Conservation (phyloP, 2,113 vertebrate species). For the Ciconia maguari region DNA sequence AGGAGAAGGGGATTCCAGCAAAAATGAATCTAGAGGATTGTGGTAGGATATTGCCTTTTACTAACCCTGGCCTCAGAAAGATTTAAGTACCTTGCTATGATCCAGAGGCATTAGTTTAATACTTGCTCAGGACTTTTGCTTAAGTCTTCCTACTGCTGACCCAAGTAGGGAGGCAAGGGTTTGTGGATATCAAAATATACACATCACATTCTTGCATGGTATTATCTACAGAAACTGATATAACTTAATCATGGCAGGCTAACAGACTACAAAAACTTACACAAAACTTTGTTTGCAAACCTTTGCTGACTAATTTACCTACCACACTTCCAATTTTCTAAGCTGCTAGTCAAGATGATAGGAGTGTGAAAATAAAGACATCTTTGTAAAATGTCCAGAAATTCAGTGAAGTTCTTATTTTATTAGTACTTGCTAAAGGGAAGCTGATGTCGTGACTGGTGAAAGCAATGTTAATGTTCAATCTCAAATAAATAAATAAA, state of each 20-base stretch:
- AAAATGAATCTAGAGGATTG: background rate
- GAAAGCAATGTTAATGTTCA: background rate
- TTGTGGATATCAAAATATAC: background rate
- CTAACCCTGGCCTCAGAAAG: background rate
- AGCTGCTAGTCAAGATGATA: background rate
- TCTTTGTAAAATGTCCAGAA: background rate
- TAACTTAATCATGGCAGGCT: background rate
- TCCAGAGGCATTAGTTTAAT: background rate
- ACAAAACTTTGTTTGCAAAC: background rate
- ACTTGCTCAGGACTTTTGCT: background rate
- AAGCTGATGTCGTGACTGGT: background rate
- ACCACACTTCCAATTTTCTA: background rate
- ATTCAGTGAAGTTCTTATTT: background rate
- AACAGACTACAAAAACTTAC: background rate
- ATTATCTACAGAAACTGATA: background rate
- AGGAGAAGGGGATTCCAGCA: background rate
- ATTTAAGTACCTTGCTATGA: background rate
- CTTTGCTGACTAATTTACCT: background rate
- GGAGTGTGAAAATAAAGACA: background rate
- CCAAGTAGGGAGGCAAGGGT: background rate
- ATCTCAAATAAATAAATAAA: background rate
- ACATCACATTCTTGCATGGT: background rate
- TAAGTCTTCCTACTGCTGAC: background rate
- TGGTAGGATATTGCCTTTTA: background rate
- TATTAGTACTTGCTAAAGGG: background rate